Evolutionary conservation across 2,888 invertebrate species (phyloP).

Genomic region (Tinea semifulvella): DNA sequence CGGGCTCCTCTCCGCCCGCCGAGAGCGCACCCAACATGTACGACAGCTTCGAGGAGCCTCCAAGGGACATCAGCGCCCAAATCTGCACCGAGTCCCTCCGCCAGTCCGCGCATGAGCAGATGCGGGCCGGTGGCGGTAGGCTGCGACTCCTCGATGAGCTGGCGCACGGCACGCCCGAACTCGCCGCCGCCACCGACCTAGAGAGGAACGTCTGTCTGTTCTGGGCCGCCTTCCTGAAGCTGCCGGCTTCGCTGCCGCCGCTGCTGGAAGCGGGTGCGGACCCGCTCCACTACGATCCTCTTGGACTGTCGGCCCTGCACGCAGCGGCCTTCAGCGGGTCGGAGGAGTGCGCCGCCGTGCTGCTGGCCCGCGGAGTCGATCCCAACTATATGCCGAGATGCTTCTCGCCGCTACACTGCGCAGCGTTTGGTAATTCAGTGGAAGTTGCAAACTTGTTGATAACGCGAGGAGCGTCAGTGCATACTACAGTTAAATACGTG

Average conservation of each 20-base stretch:
- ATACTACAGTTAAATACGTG: slow-evolving; percentile 70
- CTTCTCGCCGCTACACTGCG: slow-evolving; percentile 87
- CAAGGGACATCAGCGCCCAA: slow-evolving; percentile 74
- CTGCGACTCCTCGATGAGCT: slow-evolving; percentile 77
- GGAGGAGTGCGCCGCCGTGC: slow-evolving; percentile 72
- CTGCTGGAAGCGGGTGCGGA: slow-evolving; percentile 76
- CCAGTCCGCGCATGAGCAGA: slow-evolving; percentile 78
- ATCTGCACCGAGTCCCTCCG: slow-evolving; percentile 78
- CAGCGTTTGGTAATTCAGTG: slow-evolving; percentile 87
- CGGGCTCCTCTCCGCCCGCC: slow-evolving; percentile 81
- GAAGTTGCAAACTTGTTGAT: slow-evolving; percentile 83
- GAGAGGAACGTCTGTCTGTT: slow-evolving; percentile 78
- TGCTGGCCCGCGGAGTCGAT: slow-evolving; percentile 74
- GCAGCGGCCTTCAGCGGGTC: slow-evolving; percentile 83
- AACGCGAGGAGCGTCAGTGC: slow-evolving; percentile 74
- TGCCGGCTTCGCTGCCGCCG: slow-evolving; percentile 71
- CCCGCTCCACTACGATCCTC: slow-evolving; percentile 73
- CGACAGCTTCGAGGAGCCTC: slow-evolving; percentile 81
- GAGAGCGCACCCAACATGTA: slow-evolving; percentile 84
- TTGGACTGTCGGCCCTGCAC: slow-evolving; percentile 79
- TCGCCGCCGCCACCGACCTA: slow-evolving; percentile 66
- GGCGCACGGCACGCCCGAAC: slow-evolving; percentile 70
- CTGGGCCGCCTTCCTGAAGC: slow-evolving; percentile 78
- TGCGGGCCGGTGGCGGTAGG: slow-evolving; percentile 74
- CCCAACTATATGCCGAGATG: slow-evolving; percentile 75